Base-by-base conservation (phyloP, 2,888 invertebrate species). In the Acanthopleura granulata region DNA sequence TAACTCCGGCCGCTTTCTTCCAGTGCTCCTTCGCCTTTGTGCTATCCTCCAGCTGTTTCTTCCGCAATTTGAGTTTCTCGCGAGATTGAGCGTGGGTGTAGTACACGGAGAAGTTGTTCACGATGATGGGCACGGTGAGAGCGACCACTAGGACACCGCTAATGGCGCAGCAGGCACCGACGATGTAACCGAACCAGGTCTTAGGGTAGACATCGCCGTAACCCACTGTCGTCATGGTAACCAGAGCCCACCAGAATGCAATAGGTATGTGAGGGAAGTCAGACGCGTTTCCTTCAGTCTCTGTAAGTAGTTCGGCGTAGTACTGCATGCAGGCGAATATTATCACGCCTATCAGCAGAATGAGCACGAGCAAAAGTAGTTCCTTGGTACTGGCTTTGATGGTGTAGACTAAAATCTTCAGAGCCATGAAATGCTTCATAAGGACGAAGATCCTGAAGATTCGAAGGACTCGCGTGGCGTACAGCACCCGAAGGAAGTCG, bases 201-300 rank as follows among this genome's bases (percentile, higher is more conserved):
- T 74, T 81, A 12, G 84, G 85, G 3, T 76, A 77, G 51, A 84
- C 77, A 51, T 85, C 85, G 62, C 85, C 85, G 72, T 84, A 84
- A 12, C 85, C 85, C 22, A 98, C 97, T 93, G 98, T 98, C 90
- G 96, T 96, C 96, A 96, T 96, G 91, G 96, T 96, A 90, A 96
- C 95, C 88, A 96, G 76, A 0, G 87, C 87, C 96, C 96, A 96
- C 96, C 96, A 96, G 93, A 96, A 96, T 82, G 96, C 96, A 91
- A 95, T 95, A 85, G 96, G 96, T 71, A 85, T 85, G 66, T 83
- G 81, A 40, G 80, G 74, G 57, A 84, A 82, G 40, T 83, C 80
- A 15, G 81, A 76, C 15, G 66, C 66, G 9, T 73, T 29, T 12
- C 16, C 25, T 11, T 73, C 78, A 30, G 75, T 73, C 22, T 80